Evolutionary conservation across 2,113 vertebrate genomes (phyloP).

Genomic region (Lonchura striata): DNA sequence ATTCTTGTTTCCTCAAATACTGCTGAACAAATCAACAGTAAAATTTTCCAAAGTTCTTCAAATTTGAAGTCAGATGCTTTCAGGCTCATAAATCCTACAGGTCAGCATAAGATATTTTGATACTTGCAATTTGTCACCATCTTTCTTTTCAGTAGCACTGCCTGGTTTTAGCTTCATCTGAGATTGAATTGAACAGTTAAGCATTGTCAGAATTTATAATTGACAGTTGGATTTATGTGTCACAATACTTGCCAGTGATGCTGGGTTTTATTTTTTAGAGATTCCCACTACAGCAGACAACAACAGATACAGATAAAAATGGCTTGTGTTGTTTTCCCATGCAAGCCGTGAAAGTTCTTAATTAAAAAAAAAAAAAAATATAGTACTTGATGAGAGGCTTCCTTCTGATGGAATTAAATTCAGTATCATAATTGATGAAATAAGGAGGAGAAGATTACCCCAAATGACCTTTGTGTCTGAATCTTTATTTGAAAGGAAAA

Average conservation of each 20-base stretch:
- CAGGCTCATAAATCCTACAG: neutral
- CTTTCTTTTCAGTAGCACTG: neutral
- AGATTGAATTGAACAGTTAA: neutral
- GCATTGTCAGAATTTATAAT: neutral
- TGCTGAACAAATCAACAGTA: neutral
- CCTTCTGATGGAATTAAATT: neutral
- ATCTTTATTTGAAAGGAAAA: conserved; percentile 26
- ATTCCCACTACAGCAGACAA: neutral
- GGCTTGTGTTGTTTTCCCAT: neutral
- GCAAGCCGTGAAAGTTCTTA: neutral
- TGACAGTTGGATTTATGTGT: neutral
- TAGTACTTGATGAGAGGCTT: neutral
- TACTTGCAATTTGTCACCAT: neutral
- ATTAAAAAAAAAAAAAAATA: neutral
- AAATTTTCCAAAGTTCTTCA: conserved; percentile 16
- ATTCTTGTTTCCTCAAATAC: neutral
- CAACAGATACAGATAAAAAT: neutral
- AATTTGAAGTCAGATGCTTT: neutral
- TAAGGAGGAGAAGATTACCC: conserved; percentile 30
- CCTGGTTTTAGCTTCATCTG: neutral
- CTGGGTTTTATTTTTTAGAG: neutral
- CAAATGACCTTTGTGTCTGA: conserved; percentile 7
- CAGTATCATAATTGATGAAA: neutral
- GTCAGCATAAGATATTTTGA: neutral
- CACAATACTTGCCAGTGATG: neutral